Conservation (phyloP, 2,888 invertebrate species). For the Argyra leucocephala region DNA sequence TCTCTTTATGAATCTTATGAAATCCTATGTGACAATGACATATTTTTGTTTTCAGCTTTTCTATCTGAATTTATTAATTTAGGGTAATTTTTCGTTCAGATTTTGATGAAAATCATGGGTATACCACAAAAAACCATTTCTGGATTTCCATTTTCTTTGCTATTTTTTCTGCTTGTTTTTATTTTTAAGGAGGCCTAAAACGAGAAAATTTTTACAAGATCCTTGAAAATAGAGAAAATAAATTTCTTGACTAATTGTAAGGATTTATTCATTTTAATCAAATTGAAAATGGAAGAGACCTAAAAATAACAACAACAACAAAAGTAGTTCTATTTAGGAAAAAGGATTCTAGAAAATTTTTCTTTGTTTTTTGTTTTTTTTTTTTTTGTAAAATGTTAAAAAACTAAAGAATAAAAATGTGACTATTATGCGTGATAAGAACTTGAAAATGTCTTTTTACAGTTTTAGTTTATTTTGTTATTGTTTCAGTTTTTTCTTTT, state of each 20-base stretch:
- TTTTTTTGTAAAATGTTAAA: not conserved
- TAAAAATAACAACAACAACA: not conserved
- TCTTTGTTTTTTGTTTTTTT: not conserved
- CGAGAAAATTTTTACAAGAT: no score
- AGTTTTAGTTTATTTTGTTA: no score
- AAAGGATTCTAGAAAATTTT: not conserved
- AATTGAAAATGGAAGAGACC: not conserved
- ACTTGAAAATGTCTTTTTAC: not conserved
- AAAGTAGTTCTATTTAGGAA: not conserved
- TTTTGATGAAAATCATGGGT: not conserved
- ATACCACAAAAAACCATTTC: not conserved
- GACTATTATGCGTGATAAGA: slow-evolving; percentile 3
- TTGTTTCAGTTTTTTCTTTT: no score
- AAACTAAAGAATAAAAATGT: not conserved
- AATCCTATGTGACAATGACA: no score
- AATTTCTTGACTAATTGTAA: not conserved
- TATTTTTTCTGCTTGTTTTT: no score
- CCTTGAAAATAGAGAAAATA: not conserved
- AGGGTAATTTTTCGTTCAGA: not conserved
- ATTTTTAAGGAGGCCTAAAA: no score
- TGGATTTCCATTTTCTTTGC: no score
- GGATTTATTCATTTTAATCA: slow-evolving; percentile 1
- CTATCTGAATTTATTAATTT: not conserved
- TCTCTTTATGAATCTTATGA: no score
- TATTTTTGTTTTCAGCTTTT: no score